A percentile compares a stretch with the other conserved stretches of the same genome.
Evolutionary conservation across 2,888 invertebrate genomes (phyloP).

Genomic region (Drosophila heteroneura): DNA sequence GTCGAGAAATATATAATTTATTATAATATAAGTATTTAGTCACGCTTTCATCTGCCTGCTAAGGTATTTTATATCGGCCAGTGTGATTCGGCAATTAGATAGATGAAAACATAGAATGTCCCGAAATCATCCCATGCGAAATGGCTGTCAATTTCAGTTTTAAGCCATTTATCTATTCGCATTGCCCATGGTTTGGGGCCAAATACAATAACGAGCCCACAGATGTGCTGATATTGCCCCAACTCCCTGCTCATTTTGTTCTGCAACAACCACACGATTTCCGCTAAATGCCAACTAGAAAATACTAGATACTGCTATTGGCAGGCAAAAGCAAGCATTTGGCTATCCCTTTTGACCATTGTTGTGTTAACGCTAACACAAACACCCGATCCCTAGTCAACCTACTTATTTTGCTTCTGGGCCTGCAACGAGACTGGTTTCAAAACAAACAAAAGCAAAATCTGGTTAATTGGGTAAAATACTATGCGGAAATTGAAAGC

Average conservation of each 20-base stretch:
- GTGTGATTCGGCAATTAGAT: not conserved
- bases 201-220: conserved; percentile 14
- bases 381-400: not conserved
- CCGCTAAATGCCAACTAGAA: conserved; percentile 59
- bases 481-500: conserved; percentile 76
- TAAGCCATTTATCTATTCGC: conserved; percentile 14
- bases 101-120: not conserved
- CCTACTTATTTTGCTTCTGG: not conserved
- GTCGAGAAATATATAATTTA: not conserved
- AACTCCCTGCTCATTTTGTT: conserved; percentile 29
- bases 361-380: conserved; percentile 23
- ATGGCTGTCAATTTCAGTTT: conserved; percentile 10
- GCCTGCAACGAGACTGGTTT: conserved; percentile 18
- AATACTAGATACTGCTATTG: conserved; percentile 41
- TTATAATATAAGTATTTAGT: not conserved
- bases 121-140: not conserved
- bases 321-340: conserved; percentile 30
- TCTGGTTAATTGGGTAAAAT: conserved; percentile 79
- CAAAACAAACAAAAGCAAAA: conserved; percentile 72
- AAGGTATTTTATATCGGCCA: not conserved
- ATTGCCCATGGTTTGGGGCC: conserved; percentile 21
- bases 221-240: not conserved
- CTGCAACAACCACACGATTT: conserved; percentile 62
- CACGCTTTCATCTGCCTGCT: not conserved
- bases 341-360: conserved; percentile 33